Percentiles rank a stretch among this genome's conserved stretches.
Evolutionary conservation across 2,888 invertebrate genomes (phyloP).

Genomic region (Drosophila conformis): DNA sequence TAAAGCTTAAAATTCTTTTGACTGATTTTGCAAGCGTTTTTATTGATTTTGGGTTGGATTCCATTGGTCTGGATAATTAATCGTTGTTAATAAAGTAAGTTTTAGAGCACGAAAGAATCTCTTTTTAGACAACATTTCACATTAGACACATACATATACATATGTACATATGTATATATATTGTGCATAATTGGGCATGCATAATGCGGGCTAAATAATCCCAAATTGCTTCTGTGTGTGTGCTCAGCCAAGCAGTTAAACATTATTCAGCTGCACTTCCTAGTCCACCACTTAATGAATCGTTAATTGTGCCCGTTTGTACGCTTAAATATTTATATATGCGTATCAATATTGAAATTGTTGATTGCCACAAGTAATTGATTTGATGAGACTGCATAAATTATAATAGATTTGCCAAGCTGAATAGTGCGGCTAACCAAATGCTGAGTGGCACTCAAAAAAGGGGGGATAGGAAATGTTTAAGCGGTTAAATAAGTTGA

Average conservation of each 20-base stretch:
- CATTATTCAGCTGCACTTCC: slow-evolving; percentile 10
- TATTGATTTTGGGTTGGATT: neutral
- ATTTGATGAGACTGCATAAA: slow-evolving; percentile 16
- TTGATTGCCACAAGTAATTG: slow-evolving; percentile 31
- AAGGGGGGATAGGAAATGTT: neutral
- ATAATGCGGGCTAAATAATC: slow-evolving; percentile 29
- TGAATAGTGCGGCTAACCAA: slow-evolving; percentile 6
- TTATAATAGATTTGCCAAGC: slow-evolving; percentile 10
- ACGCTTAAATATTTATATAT: slow-evolving; percentile 18
- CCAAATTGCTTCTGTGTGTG: slow-evolving; percentile 3
- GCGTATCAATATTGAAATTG: slow-evolving; percentile 29
- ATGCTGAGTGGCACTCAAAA: neutral
- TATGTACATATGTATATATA: neutral
- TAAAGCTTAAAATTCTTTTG: slow-evolving; percentile 27
- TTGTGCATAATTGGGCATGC: slow-evolving; percentile 16
- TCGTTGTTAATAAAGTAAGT: neutral
- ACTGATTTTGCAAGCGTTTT: slow-evolving; percentile 6
- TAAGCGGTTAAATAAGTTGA: neutral
- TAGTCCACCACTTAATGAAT: slow-evolving; percentile 1
- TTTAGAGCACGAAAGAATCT: neutral
- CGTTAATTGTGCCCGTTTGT: slow-evolving; percentile 17
- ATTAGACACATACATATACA: too few relatives aligned
- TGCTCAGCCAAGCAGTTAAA: slow-evolving; percentile 23
- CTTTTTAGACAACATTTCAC: neutral
- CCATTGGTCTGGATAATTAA: neutral